Conservation (phyloP, 2,888 invertebrate genomes). For the Pristionchus fissidentatus region DNA sequence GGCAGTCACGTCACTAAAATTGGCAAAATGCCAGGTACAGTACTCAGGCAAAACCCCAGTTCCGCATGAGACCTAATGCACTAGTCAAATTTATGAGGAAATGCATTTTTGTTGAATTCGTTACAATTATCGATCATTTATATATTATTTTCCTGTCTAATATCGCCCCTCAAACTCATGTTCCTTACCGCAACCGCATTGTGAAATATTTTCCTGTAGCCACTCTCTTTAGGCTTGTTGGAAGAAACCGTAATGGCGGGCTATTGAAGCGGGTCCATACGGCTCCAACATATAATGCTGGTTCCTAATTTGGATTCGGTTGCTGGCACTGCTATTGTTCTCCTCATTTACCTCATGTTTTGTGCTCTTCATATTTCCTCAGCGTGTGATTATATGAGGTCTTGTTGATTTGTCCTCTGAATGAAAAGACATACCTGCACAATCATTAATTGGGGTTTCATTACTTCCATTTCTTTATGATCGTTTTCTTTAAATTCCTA, state of each 20-base stretch:
- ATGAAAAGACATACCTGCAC: too few species aligned
- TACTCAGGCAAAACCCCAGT: not conserved
- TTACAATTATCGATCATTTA: constrained; percentile 1
- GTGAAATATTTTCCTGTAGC: not conserved
- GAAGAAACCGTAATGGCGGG: constrained; percentile 33
- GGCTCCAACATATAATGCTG: constrained; percentile 36
- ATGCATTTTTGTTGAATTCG: not conserved
- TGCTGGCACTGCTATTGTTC: not conserved
- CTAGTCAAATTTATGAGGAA: not conserved
- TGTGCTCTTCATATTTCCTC: too few species aligned
- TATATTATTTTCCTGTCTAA: not conserved
- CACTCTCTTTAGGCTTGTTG: not conserved
- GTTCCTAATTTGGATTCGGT: constrained; percentile 35
- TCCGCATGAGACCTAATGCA: not conserved
- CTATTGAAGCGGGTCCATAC: constrained; percentile 8
- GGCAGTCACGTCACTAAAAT: not conserved
- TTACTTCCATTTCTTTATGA: not conserved
- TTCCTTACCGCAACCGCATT: not conserved
- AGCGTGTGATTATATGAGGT: too few species aligned
- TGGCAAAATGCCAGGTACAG: constrained; percentile 6
- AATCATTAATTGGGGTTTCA: too few species aligned
- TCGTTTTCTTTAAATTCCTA: not conserved
- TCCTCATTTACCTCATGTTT: too few species aligned
- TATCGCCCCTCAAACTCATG: not conserved
- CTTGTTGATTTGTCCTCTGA: too few species aligned